phyloP scores from a whole-genome alignment of 1,140 invertebrate species.

The Drosophila bipectinata region DNA sequence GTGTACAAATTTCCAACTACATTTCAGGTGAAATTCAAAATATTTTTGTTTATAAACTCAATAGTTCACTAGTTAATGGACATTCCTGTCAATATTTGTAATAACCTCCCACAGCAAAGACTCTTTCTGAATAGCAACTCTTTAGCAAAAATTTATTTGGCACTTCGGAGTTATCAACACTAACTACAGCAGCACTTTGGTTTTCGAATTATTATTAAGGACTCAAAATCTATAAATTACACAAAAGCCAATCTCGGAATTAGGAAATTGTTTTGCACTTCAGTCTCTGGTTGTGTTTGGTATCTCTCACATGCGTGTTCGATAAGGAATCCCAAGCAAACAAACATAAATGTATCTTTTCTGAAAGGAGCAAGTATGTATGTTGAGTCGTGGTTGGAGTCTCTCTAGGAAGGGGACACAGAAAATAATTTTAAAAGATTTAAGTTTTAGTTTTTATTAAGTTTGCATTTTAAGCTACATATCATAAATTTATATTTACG shows the following conservation, averaged over 20 bases:
- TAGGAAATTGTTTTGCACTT: conserved; percentile 70
- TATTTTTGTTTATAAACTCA: not conserved
- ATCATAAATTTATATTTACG: no score
- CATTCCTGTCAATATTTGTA: no score
- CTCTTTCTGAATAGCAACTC: no score
- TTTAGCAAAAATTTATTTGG: conserved; percentile 14
- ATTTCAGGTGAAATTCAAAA: not conserved
- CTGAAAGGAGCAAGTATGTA: conserved; percentile 13
- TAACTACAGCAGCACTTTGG: conserved; percentile 55
- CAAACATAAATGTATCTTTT: conserved; percentile 41
- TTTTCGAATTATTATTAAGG: conserved; percentile 73
- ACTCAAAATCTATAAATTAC: conserved; percentile 69
- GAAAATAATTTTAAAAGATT: not conserved
- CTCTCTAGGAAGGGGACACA: conserved; percentile 1
- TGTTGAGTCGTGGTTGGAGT: conserved; percentile 21
- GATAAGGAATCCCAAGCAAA: conserved; percentile 47
- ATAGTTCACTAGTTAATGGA: not conserved
- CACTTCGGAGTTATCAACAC: conserved; percentile 32
- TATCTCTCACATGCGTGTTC: conserved; percentile 11
- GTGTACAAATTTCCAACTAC: not conserved
- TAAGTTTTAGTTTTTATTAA: no score
- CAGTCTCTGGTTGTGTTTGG: conserved; percentile 8
- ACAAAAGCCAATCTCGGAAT: conserved; percentile 67
- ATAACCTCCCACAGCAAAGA: not conserved
- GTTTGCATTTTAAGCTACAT: no score